These are phyloP conservation scores for Onychostoma macrolepis DNA, from an alignment of 2,113 vertebrate species.

Conservation along the genomic window DNA sequence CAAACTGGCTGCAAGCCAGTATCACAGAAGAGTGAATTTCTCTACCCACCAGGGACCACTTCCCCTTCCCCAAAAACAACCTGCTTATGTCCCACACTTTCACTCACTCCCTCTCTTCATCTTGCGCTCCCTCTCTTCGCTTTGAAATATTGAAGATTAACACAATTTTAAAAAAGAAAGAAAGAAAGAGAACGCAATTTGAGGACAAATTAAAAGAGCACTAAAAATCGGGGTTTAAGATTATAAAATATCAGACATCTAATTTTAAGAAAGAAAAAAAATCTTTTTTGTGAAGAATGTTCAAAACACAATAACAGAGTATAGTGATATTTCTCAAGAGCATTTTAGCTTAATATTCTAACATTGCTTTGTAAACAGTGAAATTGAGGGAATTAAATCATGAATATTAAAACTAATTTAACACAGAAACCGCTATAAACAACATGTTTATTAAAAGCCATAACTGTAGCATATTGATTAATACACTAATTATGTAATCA, in stretches of 20 bases:
- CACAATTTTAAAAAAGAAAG: not conserved
- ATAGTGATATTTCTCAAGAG: constrained; percentile 25
- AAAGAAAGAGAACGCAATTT: not conserved
- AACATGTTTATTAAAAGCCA: constrained; percentile 51
- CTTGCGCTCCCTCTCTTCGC: not conserved
- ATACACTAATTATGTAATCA: constrained; percentile 22
- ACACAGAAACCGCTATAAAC: constrained; percentile 41
- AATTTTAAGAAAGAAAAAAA: not conserved
- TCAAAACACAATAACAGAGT: constrained; percentile 23
- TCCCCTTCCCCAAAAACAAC: constrained; percentile 31
- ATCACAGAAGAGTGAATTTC: constrained; percentile 42
- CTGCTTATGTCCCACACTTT: not conserved
- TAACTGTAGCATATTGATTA: constrained; percentile 47
- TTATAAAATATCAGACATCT: not conserved
- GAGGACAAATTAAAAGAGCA: not conserved
- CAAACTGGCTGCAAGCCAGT: constrained; percentile 40
- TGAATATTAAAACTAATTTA: constrained; percentile 56
- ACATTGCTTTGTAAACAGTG: constrained; percentile 32
- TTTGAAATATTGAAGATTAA: constrained; percentile 9
- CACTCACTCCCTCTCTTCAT: not conserved
- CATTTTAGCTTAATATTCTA: constrained; percentile 49
- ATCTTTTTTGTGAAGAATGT: not conserved
- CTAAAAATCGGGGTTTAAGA: not conserved
- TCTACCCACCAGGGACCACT: constrained; percentile 30
- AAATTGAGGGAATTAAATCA: constrained; percentile 52